Percentiles rank a stretch among this genome's conserved stretches.
These are phyloP conservation scores for Calidris pygmaea DNA, from an alignment of 2,113 vertebrate genomes.

Conservation along the genomic window DNA sequence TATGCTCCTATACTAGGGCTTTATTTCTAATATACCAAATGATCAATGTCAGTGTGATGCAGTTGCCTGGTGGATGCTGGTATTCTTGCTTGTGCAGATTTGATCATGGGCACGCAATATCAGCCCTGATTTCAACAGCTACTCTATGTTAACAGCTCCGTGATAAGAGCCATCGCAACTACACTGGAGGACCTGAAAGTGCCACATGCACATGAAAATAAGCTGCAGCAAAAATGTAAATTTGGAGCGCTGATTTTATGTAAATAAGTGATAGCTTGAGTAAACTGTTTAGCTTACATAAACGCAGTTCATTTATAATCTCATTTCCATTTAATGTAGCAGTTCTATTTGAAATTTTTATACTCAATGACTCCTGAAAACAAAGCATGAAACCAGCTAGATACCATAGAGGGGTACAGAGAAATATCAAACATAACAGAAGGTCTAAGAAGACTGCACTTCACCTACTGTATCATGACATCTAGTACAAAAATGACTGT, in stretches of 20 bases:
- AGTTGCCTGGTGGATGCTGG: neutral
- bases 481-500: neutral
- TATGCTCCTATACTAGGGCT: neutral
- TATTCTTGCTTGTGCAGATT: neutral
- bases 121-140: neutral
- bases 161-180: neutral
- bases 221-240: neutral
- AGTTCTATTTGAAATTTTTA: neutral
- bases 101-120: neutral
- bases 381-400: neutral
- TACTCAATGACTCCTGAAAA: neutral
- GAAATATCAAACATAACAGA: neutral
- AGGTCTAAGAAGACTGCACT: neutral
- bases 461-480: neutral
- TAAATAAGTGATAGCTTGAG: neutral
- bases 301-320: neutral
- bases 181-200: neutral
- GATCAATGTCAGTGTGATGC: neutral
- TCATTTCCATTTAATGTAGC: slow-evolving; percentile 1
- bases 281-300: neutral
- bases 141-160: neutral
- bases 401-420: neutral
- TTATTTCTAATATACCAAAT: neutral
- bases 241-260: neutral
- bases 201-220: neutral